phyloP scores from a whole-genome alignment of 2,797 vertebrate genomes.

The Tolypeutes matacus region DNA sequence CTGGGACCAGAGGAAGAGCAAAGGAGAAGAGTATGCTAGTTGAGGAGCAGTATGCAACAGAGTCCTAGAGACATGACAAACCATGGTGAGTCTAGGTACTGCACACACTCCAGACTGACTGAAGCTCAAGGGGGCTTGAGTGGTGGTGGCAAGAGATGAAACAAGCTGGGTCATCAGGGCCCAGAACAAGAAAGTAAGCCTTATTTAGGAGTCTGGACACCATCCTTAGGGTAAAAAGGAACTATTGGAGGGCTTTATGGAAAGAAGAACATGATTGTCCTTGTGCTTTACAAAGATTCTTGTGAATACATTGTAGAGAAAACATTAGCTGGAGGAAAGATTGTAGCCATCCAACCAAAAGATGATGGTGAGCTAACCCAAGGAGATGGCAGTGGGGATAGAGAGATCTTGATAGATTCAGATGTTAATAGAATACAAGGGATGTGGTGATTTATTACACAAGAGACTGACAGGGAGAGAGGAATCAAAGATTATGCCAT shows the following conservation, averaged over 20 bases:
- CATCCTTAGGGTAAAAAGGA: neutral
- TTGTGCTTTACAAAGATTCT: neutral
- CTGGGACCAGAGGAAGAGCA: constrained; percentile 23
- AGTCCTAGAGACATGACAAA: neutral
- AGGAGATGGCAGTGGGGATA: neutral
- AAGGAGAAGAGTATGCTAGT: neutral
- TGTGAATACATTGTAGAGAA: neutral
- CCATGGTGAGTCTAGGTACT: neutral
- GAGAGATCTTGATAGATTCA: neutral
- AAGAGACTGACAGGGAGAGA: neutral
- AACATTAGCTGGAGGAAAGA: neutral
- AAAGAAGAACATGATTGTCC: neutral
- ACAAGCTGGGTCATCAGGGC: neutral
- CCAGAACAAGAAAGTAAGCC: neutral
- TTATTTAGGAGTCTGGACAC: neutral
- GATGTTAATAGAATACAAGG: constrained; percentile 27
- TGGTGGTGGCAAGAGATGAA: neutral
- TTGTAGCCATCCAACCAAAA: constrained; percentile 19
- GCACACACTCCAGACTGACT: neutral
- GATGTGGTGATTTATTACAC: neutral
- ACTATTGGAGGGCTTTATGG: neutral
- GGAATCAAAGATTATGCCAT: neutral
- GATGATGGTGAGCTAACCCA: neutral
- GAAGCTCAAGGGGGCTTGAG: neutral
- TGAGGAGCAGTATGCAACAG: neutral